A percentile compares a stretch with the other conserved stretches of the same genome.
Evolutionary conservation across 1,140 invertebrate species (phyloP).

Genomic region (Arctopsyche grandis): DNA sequence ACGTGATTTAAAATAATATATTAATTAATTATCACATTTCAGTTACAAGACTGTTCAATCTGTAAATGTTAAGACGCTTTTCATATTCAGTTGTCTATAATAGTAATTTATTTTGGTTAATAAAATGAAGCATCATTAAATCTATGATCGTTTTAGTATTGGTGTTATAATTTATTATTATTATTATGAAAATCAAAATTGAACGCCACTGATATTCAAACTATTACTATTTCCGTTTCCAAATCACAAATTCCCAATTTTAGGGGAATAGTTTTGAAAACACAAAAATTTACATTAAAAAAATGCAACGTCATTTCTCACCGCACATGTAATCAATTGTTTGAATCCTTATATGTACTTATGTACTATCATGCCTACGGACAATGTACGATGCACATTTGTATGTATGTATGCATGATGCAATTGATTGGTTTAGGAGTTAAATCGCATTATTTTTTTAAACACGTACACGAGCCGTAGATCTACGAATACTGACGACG

Average conservation of each 20-base stretch:
- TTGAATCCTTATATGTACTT: no score
- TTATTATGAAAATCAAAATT: neutral
- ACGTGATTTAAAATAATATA: no score
- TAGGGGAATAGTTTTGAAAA: neutral
- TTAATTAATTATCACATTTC: no score
- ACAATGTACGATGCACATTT: no score
- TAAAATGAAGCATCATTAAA: no score
- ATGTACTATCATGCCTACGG: no score
- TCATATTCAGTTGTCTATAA: no score
- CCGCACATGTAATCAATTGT: neutral
- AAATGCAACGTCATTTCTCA: conserved; percentile 5
- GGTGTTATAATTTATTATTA: neutral
- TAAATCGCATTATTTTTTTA: neutral
- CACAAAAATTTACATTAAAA: neutral
- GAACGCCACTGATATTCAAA: neutral
- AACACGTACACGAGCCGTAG: neutral
- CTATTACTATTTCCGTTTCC: neutral
- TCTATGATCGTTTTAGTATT: no score
- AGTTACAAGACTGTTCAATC: no score
- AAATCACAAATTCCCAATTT: neutral
- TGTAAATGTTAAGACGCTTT: no score
- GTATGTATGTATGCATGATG: neutral
- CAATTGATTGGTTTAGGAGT: conserved; percentile 6
- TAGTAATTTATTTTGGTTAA: no score
- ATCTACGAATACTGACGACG: neutral